phyloP scores from a whole-genome alignment of 2,888 invertebrate genomes.

The Halictus quadricinctus region DNA sequence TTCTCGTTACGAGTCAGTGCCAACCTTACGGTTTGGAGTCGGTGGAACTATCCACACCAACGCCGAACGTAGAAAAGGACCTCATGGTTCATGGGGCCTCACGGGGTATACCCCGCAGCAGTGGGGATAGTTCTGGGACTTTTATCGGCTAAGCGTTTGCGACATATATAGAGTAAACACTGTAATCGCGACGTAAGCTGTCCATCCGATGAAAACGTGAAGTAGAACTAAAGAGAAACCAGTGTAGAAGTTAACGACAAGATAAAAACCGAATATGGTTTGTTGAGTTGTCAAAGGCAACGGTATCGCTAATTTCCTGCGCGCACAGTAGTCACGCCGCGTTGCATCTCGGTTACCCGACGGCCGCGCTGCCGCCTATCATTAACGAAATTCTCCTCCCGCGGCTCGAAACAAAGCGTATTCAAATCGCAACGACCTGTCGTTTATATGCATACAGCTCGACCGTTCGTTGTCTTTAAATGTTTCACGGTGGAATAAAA shows the following conservation, averaged over 20 bases:
- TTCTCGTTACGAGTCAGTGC: no score
- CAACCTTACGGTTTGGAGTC: no score
- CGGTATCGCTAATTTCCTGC: constrained; percentile 38
- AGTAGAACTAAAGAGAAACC: neutral
- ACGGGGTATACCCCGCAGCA: no score
- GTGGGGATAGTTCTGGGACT: no score
- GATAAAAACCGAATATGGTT: constrained; percentile 9
- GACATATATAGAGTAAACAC: no score
- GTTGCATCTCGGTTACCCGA: neutral
- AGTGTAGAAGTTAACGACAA: neutral
- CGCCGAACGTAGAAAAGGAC: no score
- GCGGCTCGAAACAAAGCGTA: constrained; percentile 60
- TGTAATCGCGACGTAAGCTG: neutral
- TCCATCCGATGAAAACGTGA: neutral
- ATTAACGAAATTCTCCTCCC: constrained; percentile 58
- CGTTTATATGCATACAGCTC: constrained; percentile 65
- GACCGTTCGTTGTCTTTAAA: constrained; percentile 55
- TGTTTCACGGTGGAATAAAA: constrained; percentile 66
- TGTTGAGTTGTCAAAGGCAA: constrained; percentile 19
- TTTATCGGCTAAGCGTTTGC: no score
- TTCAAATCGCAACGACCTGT: constrained; percentile 58
- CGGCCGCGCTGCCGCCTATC: constrained; percentile 33
- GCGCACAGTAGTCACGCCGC: constrained; percentile 21
- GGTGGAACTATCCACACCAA: no score
- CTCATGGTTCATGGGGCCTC: no score